phyloP scores from a whole-genome alignment of 2,797 vertebrate species.

The Peromyscus melanophrys region DNA sequence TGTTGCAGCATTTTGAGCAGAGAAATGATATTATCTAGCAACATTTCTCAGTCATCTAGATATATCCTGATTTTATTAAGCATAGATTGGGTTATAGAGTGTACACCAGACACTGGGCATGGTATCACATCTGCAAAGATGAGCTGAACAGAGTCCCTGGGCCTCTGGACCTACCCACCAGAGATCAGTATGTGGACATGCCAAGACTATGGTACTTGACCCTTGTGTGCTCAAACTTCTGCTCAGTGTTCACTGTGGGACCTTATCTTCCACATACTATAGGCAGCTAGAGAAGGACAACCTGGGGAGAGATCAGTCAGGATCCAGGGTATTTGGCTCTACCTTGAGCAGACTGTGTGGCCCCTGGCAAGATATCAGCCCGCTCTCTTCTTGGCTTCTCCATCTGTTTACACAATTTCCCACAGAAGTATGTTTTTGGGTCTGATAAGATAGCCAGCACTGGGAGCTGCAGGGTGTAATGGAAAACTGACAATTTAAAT shows the following conservation, averaged over 20 bases:
- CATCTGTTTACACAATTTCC: slow-evolving; percentile 66
- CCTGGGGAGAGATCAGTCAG: neutral
- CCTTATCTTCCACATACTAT: neutral
- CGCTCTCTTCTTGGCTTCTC: slow-evolving; percentile 50
- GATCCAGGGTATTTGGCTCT: neutral
- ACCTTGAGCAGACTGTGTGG: neutral
- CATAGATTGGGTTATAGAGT: neutral
- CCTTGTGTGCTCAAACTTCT: neutral
- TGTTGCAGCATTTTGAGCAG: neutral
- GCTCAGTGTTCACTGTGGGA: neutral
- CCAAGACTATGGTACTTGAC: neutral
- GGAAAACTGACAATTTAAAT: slow-evolving; percentile 82
- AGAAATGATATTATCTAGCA: neutral
- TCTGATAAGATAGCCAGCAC: slow-evolving; percentile 74
- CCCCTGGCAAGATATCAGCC: neutral
- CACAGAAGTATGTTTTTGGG: slow-evolving; percentile 55
- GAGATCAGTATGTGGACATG: neutral
- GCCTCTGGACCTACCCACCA: neutral
- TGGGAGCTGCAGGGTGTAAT: slow-evolving; percentile 66
- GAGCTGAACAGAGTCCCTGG: neutral
- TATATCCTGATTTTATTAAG: neutral
- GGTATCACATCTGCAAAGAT: neutral
- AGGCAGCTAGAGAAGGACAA: neutral
- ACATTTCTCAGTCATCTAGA: neutral
- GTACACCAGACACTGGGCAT: neutral